These are phyloP conservation scores for Sceloporus tristichus DNA, from an alignment of 2,113 vertebrate species.

Conservation along the genomic window DNA sequence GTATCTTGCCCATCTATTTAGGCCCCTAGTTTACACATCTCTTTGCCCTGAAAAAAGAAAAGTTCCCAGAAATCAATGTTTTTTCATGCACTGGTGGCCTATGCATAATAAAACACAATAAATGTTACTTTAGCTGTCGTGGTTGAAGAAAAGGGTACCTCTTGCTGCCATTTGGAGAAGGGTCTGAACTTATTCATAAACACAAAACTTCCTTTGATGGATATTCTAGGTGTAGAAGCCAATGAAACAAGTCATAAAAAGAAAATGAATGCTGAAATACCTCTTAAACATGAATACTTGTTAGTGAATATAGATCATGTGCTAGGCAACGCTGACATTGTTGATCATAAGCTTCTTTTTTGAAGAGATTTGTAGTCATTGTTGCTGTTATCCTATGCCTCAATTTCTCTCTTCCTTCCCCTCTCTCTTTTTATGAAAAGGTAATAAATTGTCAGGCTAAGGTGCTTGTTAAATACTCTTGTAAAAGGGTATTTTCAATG, in stretches of 20 bases:
- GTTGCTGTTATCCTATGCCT: slow-evolving; percentile 21
- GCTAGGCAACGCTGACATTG: neutral
- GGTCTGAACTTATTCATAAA: neutral
- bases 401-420: neutral
- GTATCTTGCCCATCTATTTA: too few species aligned
- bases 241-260: neutral
- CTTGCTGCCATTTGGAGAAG: neutral
- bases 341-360: neutral
- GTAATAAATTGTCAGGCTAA: slow-evolving; percentile 53
- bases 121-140: neutral
- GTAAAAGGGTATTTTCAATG: slow-evolving; percentile 55
- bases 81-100: neutral
- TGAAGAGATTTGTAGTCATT: neutral
- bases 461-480: slow-evolving; percentile 50
- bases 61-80: neutral
- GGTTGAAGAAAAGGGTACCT: neutral
- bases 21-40: neutral
- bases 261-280: neutral
- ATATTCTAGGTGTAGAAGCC: neutral
- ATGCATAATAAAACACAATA: neutral
- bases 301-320: neutral
- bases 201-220: neutral
- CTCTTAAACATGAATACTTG: rapidly evolving
- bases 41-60: too few species aligned
- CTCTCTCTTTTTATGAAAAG: neutral